These are phyloP conservation scores for Rafetus swinhoei DNA, from an alignment of 2,113 vertebrate species.

Conservation along the genomic window DNA sequence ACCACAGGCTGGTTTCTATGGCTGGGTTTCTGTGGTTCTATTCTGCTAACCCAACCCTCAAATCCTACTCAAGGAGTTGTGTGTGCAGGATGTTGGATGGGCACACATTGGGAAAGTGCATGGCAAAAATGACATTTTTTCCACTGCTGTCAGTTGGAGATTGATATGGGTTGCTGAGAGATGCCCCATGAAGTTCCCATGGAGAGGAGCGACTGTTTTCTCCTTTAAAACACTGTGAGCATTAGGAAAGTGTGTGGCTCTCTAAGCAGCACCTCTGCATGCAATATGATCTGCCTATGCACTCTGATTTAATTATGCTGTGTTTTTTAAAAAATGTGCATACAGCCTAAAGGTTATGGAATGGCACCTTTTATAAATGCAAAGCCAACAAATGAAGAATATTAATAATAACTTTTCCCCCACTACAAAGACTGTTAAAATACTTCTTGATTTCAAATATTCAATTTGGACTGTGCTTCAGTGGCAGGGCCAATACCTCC, in stretches of 20 bases:
- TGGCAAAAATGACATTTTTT: background rate
- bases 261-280: background rate
- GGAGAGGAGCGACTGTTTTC: background rate
- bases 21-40: background rate
- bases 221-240: background rate
- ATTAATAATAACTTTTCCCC: background rate
- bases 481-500: background rate
- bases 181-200: no score
- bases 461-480: background rate
- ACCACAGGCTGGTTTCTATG: background rate
- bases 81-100: background rate
- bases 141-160: background rate
- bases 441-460: background rate
- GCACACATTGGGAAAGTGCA: background rate
- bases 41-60: background rate
- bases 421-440: background rate
- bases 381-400: background rate
- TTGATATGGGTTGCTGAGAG: background rate
- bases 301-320: background rate
- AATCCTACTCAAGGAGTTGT: background rate
- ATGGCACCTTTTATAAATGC: background rate
- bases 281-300: background rate
- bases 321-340: background rate
- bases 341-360: background rate
- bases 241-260: background rate